A percentile compares a stretch with the other conserved stretches of the same genome.
Evolutionary conservation across 53 echinoderm and acorn worm species (phyloP).

Genomic region (Pentamera pediparva): DNA sequence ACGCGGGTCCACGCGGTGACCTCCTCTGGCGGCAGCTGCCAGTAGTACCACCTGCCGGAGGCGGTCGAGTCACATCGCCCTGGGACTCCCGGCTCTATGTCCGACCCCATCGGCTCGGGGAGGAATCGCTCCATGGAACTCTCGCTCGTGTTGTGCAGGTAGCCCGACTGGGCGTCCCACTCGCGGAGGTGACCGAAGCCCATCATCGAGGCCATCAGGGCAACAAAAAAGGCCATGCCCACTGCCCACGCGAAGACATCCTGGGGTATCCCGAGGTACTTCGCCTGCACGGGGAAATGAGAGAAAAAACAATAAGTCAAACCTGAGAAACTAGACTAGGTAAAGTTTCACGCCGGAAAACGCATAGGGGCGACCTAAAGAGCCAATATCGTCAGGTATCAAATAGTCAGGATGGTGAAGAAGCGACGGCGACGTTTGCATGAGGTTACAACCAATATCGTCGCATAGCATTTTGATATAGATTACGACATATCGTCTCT

Average conservation of each 20-base stretch:
- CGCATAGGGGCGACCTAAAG: too few relatives aligned
- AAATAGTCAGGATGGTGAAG: too few relatives aligned
- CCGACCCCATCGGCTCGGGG: conserved; percentile 17
- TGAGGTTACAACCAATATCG: too few relatives aligned
- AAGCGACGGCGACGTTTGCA: too few relatives aligned
- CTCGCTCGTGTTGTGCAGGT: conserved; percentile 36
- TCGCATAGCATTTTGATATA: too few relatives aligned
- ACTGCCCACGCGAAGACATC: conserved; percentile 37
- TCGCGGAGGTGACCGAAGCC: conserved; percentile 18
- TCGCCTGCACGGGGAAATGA: conserved; percentile 1
- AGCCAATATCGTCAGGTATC: too few relatives aligned
- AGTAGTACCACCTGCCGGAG: conserved; percentile 44
- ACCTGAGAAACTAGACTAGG: too few relatives aligned
- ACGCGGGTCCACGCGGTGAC: conserved; percentile 22
- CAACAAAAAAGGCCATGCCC: conserved; percentile 34
- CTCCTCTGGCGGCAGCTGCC: conserved; percentile 36
- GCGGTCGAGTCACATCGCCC: conserved; percentile 35
- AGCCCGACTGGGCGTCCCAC: conserved; percentile 52
- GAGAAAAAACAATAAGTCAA: too few relatives aligned
- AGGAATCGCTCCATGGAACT: conserved; percentile 41
- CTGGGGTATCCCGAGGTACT: neutral
- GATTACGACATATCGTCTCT: too few relatives aligned
- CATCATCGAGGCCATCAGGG: conserved; percentile 15
- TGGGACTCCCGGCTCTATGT: conserved; percentile 14
- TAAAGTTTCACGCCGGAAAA: too few relatives aligned